Percentiles rank a stretch among this genome's conserved stretches.
Conservation (phyloP, 2,888 invertebrate genomes). For the Crocallis elinguaria region DNA sequence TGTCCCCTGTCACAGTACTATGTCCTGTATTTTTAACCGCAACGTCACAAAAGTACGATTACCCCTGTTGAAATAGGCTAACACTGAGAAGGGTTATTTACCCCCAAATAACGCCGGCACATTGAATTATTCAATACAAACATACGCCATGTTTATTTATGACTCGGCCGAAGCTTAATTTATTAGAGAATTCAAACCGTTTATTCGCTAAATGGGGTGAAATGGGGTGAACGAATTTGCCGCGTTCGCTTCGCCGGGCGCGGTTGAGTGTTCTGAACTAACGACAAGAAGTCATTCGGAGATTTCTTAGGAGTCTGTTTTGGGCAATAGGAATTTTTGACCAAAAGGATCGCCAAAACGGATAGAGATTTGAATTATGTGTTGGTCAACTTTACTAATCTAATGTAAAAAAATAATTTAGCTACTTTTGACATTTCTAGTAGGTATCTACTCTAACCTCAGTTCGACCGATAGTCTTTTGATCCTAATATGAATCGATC, state of each 20-base stretch:
- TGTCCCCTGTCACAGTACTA: background rate
- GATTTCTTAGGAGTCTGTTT: too few relatives aligned
- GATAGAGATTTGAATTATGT: too few relatives aligned
- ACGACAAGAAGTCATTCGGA: conserved; percentile 13
- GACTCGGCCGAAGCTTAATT: conserved; percentile 29
- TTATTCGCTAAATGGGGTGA: conserved; percentile 24
- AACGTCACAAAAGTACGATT: conserved; percentile 7
- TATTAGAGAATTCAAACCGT: conserved; percentile 28
- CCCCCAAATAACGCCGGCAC: conserved; percentile 40
- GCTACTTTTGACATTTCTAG: too few relatives aligned
- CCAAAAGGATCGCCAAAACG: too few relatives aligned
- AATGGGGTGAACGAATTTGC: conserved; percentile 8
- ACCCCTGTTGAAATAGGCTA: conserved; percentile 18
- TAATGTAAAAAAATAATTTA: too few relatives aligned
- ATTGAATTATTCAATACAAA: conserved; percentile 45
- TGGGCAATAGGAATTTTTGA: too few relatives aligned
- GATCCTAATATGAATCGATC: too few relatives aligned
- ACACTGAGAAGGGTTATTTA: conserved; percentile 42
- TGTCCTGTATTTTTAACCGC: conserved; percentile 25
- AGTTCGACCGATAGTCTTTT: too few relatives aligned
- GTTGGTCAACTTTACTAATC: too few relatives aligned
- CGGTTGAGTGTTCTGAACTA: conserved; percentile 21
- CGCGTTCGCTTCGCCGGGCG: background rate
- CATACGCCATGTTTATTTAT: conserved; percentile 36
- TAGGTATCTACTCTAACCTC: too few relatives aligned